Percentiles rank a stretch among this genome's conserved stretches.
Evolutionary conservation across 2,797 vertebrate genomes (phyloP).

Genomic region (Argya squamiceps): DNA sequence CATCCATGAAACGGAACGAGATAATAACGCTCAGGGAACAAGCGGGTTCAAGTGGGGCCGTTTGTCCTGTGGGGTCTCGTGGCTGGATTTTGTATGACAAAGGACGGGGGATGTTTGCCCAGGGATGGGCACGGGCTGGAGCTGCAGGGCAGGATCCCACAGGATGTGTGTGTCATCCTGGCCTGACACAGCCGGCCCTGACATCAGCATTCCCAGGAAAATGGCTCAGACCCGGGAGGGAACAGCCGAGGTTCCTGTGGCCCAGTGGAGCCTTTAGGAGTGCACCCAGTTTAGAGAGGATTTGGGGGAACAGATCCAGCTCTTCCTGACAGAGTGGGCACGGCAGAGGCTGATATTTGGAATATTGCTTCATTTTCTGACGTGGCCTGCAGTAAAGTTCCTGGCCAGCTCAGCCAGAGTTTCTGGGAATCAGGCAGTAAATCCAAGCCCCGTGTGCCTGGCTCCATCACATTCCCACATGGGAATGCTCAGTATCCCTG

Average conservation of each 20-base stretch:
- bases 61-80: background rate
- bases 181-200: background rate
- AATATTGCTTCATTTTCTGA: background rate
- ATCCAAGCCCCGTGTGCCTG: background rate
- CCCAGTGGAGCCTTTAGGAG: background rate
- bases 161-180: fast-evolving
- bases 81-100: background rate
- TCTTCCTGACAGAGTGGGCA: background rate
- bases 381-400: background rate
- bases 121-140: background rate
- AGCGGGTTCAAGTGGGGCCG: background rate
- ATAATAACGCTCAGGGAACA: background rate
- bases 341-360: background rate
- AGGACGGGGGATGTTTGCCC: background rate
- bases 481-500: background rate
- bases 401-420: background rate
- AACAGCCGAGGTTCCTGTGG: fast-evolving
- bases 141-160: background rate
- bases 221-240: background rate
- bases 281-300: background rate
- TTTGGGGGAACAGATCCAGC: background rate
- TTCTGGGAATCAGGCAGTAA: background rate
- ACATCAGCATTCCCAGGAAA: background rate
- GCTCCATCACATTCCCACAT: background rate
- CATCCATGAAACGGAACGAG: background rate